Conservation (phyloP, 2,888 invertebrate genomes). For the Apodemia zela region DNA sequence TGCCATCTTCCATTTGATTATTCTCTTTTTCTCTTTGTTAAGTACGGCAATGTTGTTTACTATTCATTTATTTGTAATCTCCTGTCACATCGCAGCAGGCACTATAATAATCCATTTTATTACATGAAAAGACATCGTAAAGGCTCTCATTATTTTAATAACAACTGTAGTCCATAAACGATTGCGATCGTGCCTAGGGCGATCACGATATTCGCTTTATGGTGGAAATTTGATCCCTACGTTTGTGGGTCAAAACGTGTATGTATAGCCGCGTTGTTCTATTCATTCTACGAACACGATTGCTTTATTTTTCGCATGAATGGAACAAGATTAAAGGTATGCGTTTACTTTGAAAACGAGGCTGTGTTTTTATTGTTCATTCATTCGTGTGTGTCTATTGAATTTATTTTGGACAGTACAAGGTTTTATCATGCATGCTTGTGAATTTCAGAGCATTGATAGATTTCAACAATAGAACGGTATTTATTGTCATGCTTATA, state of each 20-base stretch:
- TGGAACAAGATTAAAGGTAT: slow-evolving; percentile 27
- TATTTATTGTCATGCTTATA: too few species aligned
- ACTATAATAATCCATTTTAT: slow-evolving; percentile 34
- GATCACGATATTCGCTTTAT: slow-evolving; percentile 49
- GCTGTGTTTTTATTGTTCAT: slow-evolving; percentile 20
- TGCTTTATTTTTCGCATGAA: slow-evolving; percentile 31
- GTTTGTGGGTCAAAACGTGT: slow-evolving; percentile 57
- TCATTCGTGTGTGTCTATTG: slow-evolving; percentile 17
- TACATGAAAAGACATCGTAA: slow-evolving; percentile 38
- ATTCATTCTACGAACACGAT: slow-evolving; percentile 26
- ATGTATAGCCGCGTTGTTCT: slow-evolving; percentile 36
- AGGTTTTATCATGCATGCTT: slow-evolving; percentile 7
- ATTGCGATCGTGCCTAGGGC: slow-evolving; percentile 47
- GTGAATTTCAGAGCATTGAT: slow-evolving; percentile 1
- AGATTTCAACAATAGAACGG: neutral
- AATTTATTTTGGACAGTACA: slow-evolving; percentile 10
- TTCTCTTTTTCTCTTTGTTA: slow-evolving; percentile 13
- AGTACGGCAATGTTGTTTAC: neutral
- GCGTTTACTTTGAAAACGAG: slow-evolving; percentile 23
- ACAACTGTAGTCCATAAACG: slow-evolving; percentile 42
- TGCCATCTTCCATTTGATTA: slow-evolving; percentile 3
- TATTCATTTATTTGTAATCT: slow-evolving; percentile 25
- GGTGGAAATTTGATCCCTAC: slow-evolving; percentile 62
- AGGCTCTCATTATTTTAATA: slow-evolving; percentile 51
- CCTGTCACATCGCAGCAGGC: slow-evolving; percentile 29